A percentile compares a stretch with the other conserved stretches of the same genome.
Evolutionary conservation across 2,797 vertebrate species (phyloP).

Genomic region (Microtus obscurus): DNA sequence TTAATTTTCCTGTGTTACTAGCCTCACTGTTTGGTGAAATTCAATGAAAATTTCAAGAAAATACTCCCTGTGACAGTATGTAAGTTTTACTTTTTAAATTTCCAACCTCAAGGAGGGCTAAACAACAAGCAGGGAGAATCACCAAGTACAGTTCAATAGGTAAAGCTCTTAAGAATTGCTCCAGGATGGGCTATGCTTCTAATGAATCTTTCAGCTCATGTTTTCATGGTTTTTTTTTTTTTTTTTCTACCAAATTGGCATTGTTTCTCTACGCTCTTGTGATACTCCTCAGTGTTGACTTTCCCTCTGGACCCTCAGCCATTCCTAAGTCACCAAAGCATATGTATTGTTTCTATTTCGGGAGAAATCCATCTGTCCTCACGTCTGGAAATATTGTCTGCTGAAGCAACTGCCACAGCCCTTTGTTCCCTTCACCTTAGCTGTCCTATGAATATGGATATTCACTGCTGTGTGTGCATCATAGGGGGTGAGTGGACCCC

Average conservation of each 20-base stretch:
- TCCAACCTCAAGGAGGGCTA: not conserved
- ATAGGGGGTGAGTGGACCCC: not conserved
- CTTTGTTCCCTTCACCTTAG: not conserved
- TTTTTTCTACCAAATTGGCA: not conserved
- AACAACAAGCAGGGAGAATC: not conserved
- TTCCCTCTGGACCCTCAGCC: not conserved
- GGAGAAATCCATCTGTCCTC: not conserved
- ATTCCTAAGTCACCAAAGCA: not conserved
- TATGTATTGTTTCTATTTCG: conserved; percentile 5
- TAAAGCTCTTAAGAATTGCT: not conserved
- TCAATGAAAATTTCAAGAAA: conserved; percentile 44
- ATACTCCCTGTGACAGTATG: not conserved
- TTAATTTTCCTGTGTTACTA: not conserved
- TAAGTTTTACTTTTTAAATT: not conserved
- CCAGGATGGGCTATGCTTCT: not conserved
- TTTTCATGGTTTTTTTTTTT: no score
- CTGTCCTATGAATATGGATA: not conserved
- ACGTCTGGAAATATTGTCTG: conserved; percentile 4
- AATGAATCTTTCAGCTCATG: not conserved
- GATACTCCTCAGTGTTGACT: not conserved
- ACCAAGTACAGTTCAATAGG: not conserved
- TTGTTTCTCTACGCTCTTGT: not conserved
- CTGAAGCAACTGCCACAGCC: not conserved
- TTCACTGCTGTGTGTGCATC: not conserved
- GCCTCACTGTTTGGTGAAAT: not conserved